These are phyloP conservation scores for Hybos culiciformis DNA, from an alignment of 2,888 invertebrate genomes.

Conservation along the genomic window DNA sequence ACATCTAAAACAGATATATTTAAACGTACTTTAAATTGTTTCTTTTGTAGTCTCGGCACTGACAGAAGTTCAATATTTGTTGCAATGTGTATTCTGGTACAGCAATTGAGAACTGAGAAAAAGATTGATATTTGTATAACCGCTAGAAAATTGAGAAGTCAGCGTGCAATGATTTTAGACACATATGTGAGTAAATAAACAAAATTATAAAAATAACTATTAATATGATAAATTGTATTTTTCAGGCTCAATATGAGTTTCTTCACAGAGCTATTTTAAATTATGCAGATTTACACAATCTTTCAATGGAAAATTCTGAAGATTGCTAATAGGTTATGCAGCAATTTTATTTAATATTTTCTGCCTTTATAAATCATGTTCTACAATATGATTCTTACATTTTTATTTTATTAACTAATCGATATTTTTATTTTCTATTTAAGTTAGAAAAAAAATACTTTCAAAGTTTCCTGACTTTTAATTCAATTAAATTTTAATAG, in stretches of 20 bases:
- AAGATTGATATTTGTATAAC: slow-evolving; percentile 77
- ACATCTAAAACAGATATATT: not conserved
- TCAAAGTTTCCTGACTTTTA: no score
- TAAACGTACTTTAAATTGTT: no score
- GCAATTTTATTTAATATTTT: no score
- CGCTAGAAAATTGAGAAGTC: slow-evolving; percentile 69
- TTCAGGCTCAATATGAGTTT: slow-evolving; percentile 81
- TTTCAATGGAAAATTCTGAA: slow-evolving; percentile 33
- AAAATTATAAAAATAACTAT: not conserved
- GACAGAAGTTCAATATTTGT: slow-evolving; percentile 84
- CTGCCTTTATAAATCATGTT: no score
- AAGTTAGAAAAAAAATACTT: no score
- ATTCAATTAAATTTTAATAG: no score
- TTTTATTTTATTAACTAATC: no score
- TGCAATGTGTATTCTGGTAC: slow-evolving; percentile 71
- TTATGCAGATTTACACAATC: slow-evolving; percentile 74
- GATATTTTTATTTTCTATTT: no score
- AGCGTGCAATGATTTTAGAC: slow-evolving; percentile 71
- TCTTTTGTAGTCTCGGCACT: slow-evolving; percentile 57
- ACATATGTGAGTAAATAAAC: slow-evolving; percentile 37
- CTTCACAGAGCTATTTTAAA: slow-evolving; percentile 82
- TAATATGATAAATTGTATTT: not conserved
- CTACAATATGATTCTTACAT: no score
- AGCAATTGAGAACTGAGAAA: slow-evolving; percentile 69
- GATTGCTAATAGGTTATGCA: slow-evolving; percentile 21